Evolutionary conservation across 2,113 vertebrate genomes (phyloP).

Genomic region (Astur gentilis): DNA sequence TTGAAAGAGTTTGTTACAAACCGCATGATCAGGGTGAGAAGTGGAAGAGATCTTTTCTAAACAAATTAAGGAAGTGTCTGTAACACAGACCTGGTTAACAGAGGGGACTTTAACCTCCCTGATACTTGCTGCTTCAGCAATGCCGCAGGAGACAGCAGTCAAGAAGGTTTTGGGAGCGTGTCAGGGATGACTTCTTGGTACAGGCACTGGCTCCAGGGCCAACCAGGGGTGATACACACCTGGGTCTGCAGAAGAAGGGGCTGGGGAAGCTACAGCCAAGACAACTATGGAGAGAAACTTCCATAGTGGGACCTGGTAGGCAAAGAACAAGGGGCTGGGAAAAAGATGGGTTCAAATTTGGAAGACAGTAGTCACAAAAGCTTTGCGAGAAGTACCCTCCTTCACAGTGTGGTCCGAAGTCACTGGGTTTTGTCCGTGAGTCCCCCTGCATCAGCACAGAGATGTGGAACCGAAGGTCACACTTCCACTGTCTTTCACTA

Average conservation of each 20-base stretch:
- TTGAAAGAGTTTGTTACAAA: neutral
- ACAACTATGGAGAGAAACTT: neutral
- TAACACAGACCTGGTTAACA: neutral
- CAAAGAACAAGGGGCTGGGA: rapidly evolving
- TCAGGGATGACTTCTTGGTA: neutral
- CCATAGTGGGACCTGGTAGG: neutral
- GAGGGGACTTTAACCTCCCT: neutral
- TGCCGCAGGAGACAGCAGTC: neutral
- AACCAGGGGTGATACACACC: neutral
- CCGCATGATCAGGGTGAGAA: neutral
- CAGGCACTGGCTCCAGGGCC: neutral
- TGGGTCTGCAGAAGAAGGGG: neutral
- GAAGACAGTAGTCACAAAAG: neutral
- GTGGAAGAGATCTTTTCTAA: neutral
- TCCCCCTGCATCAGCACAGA: neutral
- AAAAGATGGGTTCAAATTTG: neutral
- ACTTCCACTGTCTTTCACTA: neutral
- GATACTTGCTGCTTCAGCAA: neutral
- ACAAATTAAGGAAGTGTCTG: neutral
- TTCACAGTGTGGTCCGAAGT: neutral
- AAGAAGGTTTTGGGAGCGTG: neutral
- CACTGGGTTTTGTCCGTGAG: neutral
- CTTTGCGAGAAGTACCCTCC: neutral
- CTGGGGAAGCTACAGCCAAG: neutral
- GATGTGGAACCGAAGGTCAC: neutral